These are phyloP conservation scores for Larimichthys polyactis DNA, from an alignment of 2,113 vertebrate species.

Conservation along the genomic window DNA sequence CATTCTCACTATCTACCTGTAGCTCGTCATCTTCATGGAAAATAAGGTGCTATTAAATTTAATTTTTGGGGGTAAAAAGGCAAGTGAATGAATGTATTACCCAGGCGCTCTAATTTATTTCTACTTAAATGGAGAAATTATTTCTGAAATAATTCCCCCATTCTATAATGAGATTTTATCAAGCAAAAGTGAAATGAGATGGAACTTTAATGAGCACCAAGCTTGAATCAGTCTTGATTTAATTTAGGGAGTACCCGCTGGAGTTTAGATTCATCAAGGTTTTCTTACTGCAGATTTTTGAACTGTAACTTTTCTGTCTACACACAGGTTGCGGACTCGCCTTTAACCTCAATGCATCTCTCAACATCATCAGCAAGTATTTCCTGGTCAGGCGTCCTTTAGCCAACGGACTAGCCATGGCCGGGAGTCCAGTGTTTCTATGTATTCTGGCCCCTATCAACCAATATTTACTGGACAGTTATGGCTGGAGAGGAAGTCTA, in stretches of 20 bases:
- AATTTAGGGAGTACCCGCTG: constrained; percentile 63
- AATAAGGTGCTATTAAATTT: constrained; percentile 84
- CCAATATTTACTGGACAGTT: constrained; percentile 84
- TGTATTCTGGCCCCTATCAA: constrained; percentile 86
- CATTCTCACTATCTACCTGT: constrained; percentile 59
- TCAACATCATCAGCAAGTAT: constrained; percentile 90
- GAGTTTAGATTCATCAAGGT: constrained; percentile 39
- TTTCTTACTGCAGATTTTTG: constrained; percentile 36
- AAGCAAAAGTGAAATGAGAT: constrained; percentile 79
- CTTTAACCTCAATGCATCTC: constrained; percentile 89
- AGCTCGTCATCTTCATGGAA: constrained; percentile 68
- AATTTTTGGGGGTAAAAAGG: constrained; percentile 79
- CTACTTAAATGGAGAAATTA: constrained; percentile 85
- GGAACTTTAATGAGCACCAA: constrained; percentile 74
- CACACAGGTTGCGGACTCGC: constrained; percentile 86
- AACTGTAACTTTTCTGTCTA: constrained; percentile 48
- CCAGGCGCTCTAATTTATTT: constrained; percentile 82
- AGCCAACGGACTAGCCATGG: constrained; percentile 88
- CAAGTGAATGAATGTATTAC: constrained; percentile 79
- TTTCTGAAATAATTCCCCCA: constrained; percentile 82
- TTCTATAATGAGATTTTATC: constrained; percentile 79
- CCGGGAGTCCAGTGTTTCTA: constrained; percentile 87
- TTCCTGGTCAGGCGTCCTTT: constrained; percentile 86
- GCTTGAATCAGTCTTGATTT: constrained; percentile 73
- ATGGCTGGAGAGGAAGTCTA: constrained; percentile 89